phyloP scores from a whole-genome alignment of 2,888 invertebrate species.

The Cheilosia grossa region DNA sequence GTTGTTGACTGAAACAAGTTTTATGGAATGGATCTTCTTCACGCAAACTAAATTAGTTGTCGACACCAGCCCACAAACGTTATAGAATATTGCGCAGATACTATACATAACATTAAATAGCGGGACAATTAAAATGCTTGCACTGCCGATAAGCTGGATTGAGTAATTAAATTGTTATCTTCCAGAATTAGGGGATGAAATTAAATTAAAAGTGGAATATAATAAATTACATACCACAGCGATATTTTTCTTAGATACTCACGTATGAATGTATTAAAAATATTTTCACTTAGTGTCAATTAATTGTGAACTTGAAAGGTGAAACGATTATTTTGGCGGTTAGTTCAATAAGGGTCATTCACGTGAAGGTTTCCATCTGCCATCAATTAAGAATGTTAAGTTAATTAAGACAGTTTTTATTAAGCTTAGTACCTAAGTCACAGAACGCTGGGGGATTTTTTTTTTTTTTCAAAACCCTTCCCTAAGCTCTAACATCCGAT shows the following conservation, averaged over 20 bases:
- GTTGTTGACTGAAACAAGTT: constrained; percentile 34
- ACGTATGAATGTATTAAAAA: too few species aligned
- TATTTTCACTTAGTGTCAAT: too few species aligned
- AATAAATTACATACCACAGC: too few species aligned
- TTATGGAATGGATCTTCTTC: constrained; percentile 24
- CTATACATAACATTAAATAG: not conserved
- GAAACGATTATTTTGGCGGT: not conserved
- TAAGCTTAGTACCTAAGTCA: too few species aligned
- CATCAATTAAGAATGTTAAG: not conserved
- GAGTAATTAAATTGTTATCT: not conserved
- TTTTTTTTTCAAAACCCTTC: too few species aligned
- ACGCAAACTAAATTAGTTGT: constrained; percentile 9
- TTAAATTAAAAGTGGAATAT: too few species aligned
- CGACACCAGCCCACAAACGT: not conserved
- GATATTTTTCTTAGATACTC: too few species aligned
- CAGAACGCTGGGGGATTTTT: too few species aligned
- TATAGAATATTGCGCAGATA: constrained; percentile 20
- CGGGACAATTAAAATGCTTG: constrained; percentile 18
- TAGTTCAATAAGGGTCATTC: constrained; percentile 13
- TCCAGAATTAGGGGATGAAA: not conserved
- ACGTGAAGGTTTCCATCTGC: not conserved
- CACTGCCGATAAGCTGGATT: not conserved
- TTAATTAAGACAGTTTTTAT: too few species aligned
- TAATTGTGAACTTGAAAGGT: not conserved
- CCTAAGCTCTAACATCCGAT: too few species aligned